These are phyloP conservation scores for Helicolenus hilgendorfi DNA, from an alignment of 2,797 vertebrate species.

Conservation along the genomic window DNA sequence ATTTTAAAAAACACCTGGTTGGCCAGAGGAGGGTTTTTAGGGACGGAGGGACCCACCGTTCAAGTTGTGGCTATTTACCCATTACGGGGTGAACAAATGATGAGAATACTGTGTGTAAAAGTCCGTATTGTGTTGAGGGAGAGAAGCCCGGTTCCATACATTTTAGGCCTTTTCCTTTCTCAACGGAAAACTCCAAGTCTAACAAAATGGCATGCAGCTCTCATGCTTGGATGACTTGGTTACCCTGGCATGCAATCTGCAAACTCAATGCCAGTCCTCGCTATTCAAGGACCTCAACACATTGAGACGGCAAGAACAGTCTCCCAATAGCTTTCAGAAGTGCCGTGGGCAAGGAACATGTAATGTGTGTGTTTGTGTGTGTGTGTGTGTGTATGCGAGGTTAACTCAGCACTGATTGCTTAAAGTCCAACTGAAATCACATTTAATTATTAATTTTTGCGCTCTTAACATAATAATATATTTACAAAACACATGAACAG, in stretches of 20 bases:
- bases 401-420: constrained; percentile 37
- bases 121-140: not conserved
- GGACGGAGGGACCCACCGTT: not conserved
- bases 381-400: not conserved
- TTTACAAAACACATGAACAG: not conserved
- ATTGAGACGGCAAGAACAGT: constrained; percentile 69
- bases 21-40: not conserved
- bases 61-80: not conserved
- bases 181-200: constrained; percentile 31
- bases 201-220: constrained; percentile 82
- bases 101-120: not conserved
- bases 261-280: constrained; percentile 60
- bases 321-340: constrained; percentile 88
- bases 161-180: constrained; percentile 38
- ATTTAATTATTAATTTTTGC: not conserved
- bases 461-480: not conserved
- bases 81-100: not conserved
- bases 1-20: constrained; percentile 5
- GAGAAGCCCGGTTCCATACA: constrained; percentile 59
- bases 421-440: not conserved
- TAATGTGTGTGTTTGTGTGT: not conserved
- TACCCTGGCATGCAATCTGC: constrained; percentile 79
- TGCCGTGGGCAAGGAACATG: constrained; percentile 3
- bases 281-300: constrained; percentile 64
- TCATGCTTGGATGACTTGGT: constrained; percentile 83